A percentile compares a stretch with the other conserved stretches of the same genome.
phyloP scores from a whole-genome alignment of 2,888 invertebrate species.

The Apomyelois bistriatella region DNA sequence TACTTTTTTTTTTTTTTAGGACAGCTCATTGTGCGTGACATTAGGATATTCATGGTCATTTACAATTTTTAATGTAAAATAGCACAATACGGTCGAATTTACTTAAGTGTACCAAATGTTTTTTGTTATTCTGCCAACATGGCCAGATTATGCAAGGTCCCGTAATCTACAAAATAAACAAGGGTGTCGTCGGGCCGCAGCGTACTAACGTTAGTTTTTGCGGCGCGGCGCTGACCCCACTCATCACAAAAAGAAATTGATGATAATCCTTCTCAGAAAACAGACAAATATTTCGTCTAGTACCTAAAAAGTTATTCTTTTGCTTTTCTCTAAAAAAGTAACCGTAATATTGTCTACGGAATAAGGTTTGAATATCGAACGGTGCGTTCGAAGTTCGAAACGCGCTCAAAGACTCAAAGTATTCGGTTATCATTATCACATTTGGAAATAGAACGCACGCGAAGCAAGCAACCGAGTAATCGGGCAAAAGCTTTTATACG shows the following conservation, averaged over 20 bases:
- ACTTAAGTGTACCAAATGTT: background rate
- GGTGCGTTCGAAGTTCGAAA: constrained; percentile 20
- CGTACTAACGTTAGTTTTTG: constrained; percentile 44
- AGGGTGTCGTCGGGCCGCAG: constrained; percentile 35
- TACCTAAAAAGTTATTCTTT: constrained; percentile 2
- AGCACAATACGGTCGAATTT: too few relatives aligned
- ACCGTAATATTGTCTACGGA: background rate
- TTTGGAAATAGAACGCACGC: constrained; percentile 78
- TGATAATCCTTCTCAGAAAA: constrained; percentile 8
- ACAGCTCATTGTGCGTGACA: too few relatives aligned
- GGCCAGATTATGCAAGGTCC: constrained; percentile 36
- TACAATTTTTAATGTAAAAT: too few relatives aligned
- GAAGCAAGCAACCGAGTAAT: constrained; percentile 72
- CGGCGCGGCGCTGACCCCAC: constrained; percentile 29
- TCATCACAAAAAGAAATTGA: constrained; percentile 5
- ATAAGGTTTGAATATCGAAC: constrained; percentile 22
- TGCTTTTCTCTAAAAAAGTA: background rate
- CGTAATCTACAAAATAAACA: constrained; percentile 57
- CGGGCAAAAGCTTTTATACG: constrained; percentile 72
- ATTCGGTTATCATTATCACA: constrained; percentile 77
- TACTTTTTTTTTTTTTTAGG: too few relatives aligned
- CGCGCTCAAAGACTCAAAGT: constrained; percentile 28
- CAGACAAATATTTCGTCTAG: background rate
- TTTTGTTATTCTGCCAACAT: constrained; percentile 16
- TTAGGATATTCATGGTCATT: too few relatives aligned